Conservation (phyloP, 2,888 invertebrate species). For the Cheilosia soror region DNA sequence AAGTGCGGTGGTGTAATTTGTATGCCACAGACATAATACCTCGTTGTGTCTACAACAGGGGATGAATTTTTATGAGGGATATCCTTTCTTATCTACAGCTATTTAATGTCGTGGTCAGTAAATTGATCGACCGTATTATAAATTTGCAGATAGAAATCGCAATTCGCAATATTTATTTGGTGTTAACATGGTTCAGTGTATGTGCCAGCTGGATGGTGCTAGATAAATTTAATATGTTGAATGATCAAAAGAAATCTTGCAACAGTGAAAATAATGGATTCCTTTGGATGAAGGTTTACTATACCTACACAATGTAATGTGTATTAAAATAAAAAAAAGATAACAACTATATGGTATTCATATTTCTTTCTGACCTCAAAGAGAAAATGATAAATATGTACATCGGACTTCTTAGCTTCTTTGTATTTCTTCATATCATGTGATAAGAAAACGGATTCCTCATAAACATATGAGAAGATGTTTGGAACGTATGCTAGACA, state of each 20-base stretch:
- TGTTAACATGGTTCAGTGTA: conserved; percentile 57
- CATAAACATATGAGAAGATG: no score
- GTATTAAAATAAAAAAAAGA: not conserved
- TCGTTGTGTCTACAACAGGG: conserved; percentile 72
- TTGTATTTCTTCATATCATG: no score
- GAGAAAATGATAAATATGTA: no score
- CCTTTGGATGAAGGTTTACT: not conserved
- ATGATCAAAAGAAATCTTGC: conserved; percentile 46
- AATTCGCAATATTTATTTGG: conserved; percentile 71
- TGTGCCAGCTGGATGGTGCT: conserved; percentile 37
- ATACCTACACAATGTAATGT: not conserved
- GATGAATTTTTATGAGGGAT: conserved; percentile 79
- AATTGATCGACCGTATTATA: conserved; percentile 76
- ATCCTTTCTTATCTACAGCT: conserved; percentile 78
- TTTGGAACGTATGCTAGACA: no score
- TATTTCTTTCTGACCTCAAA: not conserved
- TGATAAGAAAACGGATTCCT: no score
- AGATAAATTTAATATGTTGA: conserved; percentile 59
- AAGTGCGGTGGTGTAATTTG: conserved; percentile 66
- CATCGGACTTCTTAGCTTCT: no score
- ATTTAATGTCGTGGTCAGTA: conserved; percentile 78
- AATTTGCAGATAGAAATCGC: conserved; percentile 69
- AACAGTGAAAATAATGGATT: conserved; percentile 11
- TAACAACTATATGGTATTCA: not conserved
- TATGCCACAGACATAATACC: conserved; percentile 73